Evolutionary conservation across 2,888 invertebrate species (phyloP), one percentile per base, ranked within the genome.

Genomic region (Stegana nigrithorax): DNA sequence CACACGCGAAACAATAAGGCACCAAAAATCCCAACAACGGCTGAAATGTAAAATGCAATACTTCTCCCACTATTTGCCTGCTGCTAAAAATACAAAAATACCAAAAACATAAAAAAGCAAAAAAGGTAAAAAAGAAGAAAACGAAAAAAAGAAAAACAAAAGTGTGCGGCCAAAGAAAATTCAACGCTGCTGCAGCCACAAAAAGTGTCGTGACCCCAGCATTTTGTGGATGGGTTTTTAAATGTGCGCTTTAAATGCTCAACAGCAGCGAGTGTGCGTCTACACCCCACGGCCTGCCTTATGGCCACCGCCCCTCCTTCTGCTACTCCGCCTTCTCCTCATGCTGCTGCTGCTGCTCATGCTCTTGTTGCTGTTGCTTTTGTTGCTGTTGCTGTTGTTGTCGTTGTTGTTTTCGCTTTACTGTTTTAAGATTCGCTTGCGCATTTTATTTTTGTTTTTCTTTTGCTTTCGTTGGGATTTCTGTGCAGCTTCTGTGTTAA

Each of bases 131-230:
- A 26, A 27, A n/a, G 17, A 19, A 27, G 21, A 10, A 19, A 36
- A 55, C 53, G 14, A 55, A 55, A 47, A 36, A 32, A 21, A 17
- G 26, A 19, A 32, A 55, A 19, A 32, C 32, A n/a, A 29, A n/a
- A n/a, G n/a, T n/a, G n/a, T n/a, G n/a, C n/a, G n/a, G n/a, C n/a
- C n/a, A n/a, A n/a, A n/a, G n/a, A n/a, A n/a, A n/a, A n/a, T n/a
- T n/a, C n/a, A n/a, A n/a, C n/a, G n/a, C n/a, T n/a, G n/a, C n/a
- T n/a, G n/a, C n/a, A 17, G 78, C 75, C 75, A 73, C 72, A 75
- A 77, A 79, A 80, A 76, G 83, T 82, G 82, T 83, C 84, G 83
- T 83, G 84, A 82, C 84, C 83, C 73, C 81, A 73, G 72, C 73
- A 72, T 66, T 63, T 64, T 74, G n/a, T n/a, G 73, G 74, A 72